Evolutionary conservation across 2,797 vertebrate genomes (phyloP).

Genomic region (Sternotherus odoratus): DNA sequence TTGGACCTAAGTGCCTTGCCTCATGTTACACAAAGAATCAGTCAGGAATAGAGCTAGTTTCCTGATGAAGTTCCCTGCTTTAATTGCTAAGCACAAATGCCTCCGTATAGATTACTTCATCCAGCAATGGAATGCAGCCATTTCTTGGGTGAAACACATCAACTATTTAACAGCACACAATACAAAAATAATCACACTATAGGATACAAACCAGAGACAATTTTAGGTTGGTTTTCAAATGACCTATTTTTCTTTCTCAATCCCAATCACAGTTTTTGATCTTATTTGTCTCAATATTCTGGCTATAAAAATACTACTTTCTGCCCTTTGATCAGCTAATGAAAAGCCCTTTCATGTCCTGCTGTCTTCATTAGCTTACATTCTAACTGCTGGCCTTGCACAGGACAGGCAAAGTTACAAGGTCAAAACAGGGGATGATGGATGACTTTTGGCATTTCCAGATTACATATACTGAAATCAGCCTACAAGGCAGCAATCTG

Average conservation of each 20-base stretch:
- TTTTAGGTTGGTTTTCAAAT: neutral
- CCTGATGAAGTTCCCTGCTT: fast-evolving
- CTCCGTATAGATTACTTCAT: neutral
- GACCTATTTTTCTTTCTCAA: neutral
- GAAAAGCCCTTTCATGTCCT: slow-evolving; percentile 60
- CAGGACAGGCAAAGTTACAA: slow-evolving; percentile 33
- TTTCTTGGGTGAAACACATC: neutral
- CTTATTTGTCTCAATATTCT: neutral
- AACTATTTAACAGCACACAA: fast-evolving
- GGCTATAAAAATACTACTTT: neutral
- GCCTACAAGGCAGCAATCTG: neutral
- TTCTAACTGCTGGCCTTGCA: slow-evolving; percentile 67
- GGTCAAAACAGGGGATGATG: slow-evolving; percentile 45
- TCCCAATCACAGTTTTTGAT: neutral
- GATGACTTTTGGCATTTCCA: slow-evolving; percentile 42
- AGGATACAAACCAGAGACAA: neutral
- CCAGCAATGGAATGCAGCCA: fast-evolving
- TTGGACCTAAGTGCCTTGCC: neutral
- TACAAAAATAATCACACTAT: fast-evolving
- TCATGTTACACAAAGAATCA: fast-evolving
- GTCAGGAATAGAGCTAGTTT: neutral
- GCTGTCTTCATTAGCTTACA: slow-evolving; percentile 49
- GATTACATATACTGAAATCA: neutral
- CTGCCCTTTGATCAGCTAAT: slow-evolving; percentile 64
- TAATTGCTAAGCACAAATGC: fast-evolving